phyloP scores from a whole-genome alignment of 2,113 vertebrate genomes.

The Oreocharis arfaki region DNA sequence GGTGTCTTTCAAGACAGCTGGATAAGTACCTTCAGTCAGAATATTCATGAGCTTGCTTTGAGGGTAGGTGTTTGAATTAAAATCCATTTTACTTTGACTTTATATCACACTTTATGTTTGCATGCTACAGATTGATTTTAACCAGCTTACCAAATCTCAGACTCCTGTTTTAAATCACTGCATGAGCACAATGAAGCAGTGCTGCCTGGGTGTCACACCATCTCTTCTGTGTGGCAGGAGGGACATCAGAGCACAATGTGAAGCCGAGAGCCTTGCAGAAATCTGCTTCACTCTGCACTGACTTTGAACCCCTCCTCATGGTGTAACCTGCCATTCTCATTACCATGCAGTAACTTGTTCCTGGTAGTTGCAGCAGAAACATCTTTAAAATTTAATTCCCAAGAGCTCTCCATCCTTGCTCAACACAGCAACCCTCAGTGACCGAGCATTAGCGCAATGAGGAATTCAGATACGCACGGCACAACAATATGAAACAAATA shows the following conservation, averaged over 20 bases:
- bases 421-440: background rate
- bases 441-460: background rate
- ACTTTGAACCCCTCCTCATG: background rate
- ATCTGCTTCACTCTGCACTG: background rate
- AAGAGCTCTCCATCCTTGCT: background rate
- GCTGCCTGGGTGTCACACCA: background rate
- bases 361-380: background rate
- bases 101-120: background rate
- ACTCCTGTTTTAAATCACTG: background rate
- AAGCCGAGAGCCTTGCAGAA: fast-evolving
- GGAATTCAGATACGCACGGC: background rate
- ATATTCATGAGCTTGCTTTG: background rate
- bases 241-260: background rate
- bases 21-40: background rate
- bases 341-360: background rate
- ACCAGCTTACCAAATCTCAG: background rate
- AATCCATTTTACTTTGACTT: background rate
- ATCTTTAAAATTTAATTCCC: background rate
- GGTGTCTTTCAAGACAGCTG: background rate
- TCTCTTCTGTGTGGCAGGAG: background rate
- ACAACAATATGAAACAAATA: background rate
- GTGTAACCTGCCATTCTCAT: background rate
- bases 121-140: background rate
- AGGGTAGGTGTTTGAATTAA: background rate
- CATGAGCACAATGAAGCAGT: background rate